Conservation (phyloP, 2,797 vertebrate species). For the Tapera naevia region DNA sequence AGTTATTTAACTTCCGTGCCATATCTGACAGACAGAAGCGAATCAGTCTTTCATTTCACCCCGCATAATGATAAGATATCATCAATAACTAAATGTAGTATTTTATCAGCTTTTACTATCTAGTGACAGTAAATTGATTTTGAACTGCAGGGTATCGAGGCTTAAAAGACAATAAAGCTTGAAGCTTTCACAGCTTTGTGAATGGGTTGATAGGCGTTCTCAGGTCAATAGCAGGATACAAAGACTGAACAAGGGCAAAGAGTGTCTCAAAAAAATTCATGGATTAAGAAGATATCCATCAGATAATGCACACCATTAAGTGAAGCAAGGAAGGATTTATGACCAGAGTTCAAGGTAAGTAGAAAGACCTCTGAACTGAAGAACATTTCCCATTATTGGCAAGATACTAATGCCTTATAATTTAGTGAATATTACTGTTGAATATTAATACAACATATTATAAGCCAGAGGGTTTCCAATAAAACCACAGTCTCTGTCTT, state of each 20-base stretch:
- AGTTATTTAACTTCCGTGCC: background rate
- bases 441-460: background rate
- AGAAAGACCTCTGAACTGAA: background rate
- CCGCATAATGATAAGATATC: background rate
- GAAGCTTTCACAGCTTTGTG: background rate
- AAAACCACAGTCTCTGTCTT: background rate
- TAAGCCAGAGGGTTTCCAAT: background rate
- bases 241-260: background rate
- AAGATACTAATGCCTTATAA: background rate
- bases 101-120: background rate
- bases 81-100: background rate
- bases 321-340: background rate
- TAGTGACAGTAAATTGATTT: constrained; percentile 1
- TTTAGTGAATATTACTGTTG: background rate
- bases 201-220: background rate
- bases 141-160: background rate
- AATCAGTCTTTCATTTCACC: background rate
- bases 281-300: background rate
- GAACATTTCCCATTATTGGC: background rate
- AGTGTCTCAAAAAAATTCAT: background rate
- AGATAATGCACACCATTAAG: background rate
- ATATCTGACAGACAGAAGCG: background rate
- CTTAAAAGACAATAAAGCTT: background rate
- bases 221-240: background rate
- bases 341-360: background rate